Percentiles rank a stretch among this genome's conserved stretches.
phyloP scores from a whole-genome alignment of 30 jellyfish, hydroid and myxozoan genomes.

The Turritopsis dohrnii region DNA sequence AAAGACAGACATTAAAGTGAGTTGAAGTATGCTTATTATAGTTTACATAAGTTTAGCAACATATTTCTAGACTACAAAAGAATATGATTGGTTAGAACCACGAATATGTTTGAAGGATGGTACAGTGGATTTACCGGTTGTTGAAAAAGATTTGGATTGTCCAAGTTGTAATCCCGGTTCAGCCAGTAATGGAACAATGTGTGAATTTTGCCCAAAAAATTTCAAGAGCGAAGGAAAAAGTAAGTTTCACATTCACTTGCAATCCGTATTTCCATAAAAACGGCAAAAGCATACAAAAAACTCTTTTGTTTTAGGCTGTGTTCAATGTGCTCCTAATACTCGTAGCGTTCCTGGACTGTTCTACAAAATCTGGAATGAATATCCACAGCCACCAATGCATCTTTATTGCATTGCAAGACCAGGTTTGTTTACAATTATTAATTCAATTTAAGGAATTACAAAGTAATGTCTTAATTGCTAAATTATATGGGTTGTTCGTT shows the following conservation, averaged over 20 bases:
- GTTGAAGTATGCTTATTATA: background rate
- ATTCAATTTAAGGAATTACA: background rate
- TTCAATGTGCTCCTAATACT: conserved; percentile 53
- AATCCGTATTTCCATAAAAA: background rate
- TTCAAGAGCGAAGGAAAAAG: background rate
- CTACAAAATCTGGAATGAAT: conserved; percentile 54
- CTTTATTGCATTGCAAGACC: conserved; percentile 46
- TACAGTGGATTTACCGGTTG: conserved; percentile 41
- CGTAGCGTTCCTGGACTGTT: conserved; percentile 41
- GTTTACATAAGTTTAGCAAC: background rate
- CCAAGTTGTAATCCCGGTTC: conserved; percentile 91
- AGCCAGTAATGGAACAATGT: conserved; percentile 60
- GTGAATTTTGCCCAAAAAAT: conserved; percentile 48
- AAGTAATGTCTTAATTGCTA: too few species aligned
- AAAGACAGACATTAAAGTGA: background rate
- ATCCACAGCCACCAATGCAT: conserved; percentile 31
- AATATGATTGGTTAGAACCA: conserved; percentile 67
- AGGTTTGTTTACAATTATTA: conserved; percentile 27
- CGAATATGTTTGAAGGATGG: conserved; percentile 42
- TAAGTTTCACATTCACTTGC: background rate
- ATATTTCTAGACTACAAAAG: conserved; percentile 43
- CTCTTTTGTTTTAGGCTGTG: conserved; percentile 37
- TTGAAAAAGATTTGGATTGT: conserved; percentile 39
- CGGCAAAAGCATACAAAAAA: too few species aligned
- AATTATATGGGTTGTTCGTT: too few species aligned